Conservation (phyloP, 2,113 vertebrate genomes). For the Galeopterus variegatus region DNA sequence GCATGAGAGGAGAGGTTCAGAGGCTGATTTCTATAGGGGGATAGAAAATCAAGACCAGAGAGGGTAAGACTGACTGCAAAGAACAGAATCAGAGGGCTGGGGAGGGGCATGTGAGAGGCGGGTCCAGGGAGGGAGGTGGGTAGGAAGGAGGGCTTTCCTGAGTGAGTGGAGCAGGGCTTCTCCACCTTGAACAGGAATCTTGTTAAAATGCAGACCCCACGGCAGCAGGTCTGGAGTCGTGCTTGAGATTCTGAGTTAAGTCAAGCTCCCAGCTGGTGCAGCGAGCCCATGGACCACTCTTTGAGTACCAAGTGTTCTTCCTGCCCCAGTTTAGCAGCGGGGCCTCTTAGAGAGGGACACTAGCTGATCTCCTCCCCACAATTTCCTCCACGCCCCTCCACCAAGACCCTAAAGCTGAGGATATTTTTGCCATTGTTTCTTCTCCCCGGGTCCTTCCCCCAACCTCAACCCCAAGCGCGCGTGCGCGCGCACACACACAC, state of each 20-base stretch:
- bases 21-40: not conserved
- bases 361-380: not conserved
- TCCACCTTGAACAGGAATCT: not conserved
- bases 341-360: not conserved
- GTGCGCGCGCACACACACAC: accelerated
- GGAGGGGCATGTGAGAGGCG: no score
- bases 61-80: not conserved
- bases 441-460: not conserved
- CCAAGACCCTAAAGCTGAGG: not conserved
- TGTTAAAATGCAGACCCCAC: not conserved
- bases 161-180: not conserved
- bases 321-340: not conserved
- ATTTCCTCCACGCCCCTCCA: not conserved
- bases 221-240: not conserved
- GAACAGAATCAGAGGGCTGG: not conserved
- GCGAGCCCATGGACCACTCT: not conserved
- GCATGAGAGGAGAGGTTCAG: not conserved
- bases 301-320: not conserved
- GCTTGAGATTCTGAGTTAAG: not conserved
- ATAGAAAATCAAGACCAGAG: not conserved
- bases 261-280: no score
- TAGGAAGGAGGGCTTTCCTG: not conserved
- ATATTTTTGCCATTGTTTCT: conserved; percentile 51
- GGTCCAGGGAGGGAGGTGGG: accelerated
- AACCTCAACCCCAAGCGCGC: not conserved